Conservation (phyloP, 2,888 invertebrate genomes). For the Ophraella communa region DNA sequence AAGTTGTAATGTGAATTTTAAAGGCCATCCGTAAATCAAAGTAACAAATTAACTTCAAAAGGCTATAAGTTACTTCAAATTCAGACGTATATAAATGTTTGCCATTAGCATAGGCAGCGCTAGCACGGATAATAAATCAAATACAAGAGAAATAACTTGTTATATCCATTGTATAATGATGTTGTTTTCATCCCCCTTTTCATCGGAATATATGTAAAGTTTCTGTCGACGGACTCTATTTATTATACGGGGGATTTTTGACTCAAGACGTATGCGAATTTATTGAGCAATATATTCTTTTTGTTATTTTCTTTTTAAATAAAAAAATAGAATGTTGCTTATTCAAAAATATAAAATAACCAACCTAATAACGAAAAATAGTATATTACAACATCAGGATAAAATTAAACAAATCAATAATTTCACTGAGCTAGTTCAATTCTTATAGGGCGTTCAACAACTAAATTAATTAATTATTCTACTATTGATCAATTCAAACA, state of each 20-base stretch:
- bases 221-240: conserved; percentile 40
- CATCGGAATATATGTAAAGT: conserved; percentile 54
- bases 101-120: conserved; percentile 62
- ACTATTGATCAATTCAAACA: no score
- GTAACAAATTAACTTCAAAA: conserved; percentile 62
- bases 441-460: no score
- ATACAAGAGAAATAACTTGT: conserved; percentile 61
- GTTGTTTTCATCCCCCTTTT: conserved; percentile 58
- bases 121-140: conserved; percentile 59
- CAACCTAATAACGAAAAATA: no score
- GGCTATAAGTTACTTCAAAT: conserved; percentile 58
- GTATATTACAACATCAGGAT: no score
- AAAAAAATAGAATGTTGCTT: no score
- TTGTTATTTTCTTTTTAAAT: neutral
- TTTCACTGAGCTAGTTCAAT: no score
- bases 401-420: no score
- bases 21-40: conserved; percentile 59
- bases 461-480: no score
- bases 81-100: conserved; percentile 60
- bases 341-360: no score
- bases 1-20: conserved; percentile 45
- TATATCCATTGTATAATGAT: conserved; percentile 60
- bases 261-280: conserved; percentile 10
- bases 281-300: no score
- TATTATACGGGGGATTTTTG: conserved; percentile 38